Base-by-base conservation (phyloP, 2,113 vertebrate genomes). In the Leptocoma aspasia region DNA sequence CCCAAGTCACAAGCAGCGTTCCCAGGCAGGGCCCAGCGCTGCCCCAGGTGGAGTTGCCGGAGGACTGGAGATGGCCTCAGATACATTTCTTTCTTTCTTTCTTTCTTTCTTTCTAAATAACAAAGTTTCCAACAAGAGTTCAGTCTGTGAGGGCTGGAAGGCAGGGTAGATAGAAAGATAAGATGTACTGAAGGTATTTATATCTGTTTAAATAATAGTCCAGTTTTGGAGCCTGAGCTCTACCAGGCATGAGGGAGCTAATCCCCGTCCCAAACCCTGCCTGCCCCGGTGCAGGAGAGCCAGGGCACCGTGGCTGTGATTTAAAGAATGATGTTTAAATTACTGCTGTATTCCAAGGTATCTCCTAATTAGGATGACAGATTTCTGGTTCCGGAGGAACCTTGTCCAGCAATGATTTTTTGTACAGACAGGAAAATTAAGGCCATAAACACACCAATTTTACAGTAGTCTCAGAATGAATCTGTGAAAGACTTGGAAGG, bases 141-240 rank as follows among this genome's bases (percentile, higher is more conserved):
- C 66, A 15, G 89, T 45, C 75, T 59, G 76, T 87, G 91, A 89
- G 90, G 82, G 90, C 64, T 96, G 84, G 79, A 91, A 72, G 72
- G 82, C 53, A 59, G 86, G 80, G 52, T 8, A 68, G 93, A 84
- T 60, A 45, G 76, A 26, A 86, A 95, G 93, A 96, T 95, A 96
- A 96, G 82, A 93, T 60, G 69, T 42, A 59, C 88, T 72, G 31
- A 61, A 93, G 88, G 95, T 94, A 95, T 92, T 96, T 93, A 78
- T 95, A 93, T 93, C 81, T 95, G 87, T 95, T 96, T 96, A 93
- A 96, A 95, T 92, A 84, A 88, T 78, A 75, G 80, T 90, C 71
- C 76, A 35, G 80, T 94, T 96, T 88, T 86, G 88, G 82, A 93
- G 94, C 52, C 18, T 75, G 93, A 89, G 90, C 75, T 72, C 53